These are phyloP conservation scores for Ditylenchus weischeri DNA, from an alignment of 2,888 invertebrate genomes.

Conservation along the genomic window DNA sequence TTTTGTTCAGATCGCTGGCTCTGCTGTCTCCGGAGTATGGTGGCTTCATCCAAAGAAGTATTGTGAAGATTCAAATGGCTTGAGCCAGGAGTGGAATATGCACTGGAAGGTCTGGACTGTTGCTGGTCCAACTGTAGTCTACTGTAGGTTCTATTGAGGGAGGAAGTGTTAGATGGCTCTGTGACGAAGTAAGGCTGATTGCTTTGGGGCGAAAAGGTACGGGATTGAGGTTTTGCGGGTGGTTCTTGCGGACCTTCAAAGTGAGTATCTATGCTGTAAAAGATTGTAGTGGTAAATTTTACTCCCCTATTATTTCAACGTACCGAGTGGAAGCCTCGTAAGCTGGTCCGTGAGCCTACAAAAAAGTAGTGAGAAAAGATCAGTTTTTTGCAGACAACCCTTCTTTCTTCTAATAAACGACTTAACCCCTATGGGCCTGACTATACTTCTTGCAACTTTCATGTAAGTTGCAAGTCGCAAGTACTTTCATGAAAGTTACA, in stretches of 20 bases:
- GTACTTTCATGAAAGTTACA: too few relatives aligned
- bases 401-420: too few relatives aligned
- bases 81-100: background rate
- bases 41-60: background rate
- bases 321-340: background rate
- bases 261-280: too few relatives aligned
- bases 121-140: background rate
- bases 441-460: too few relatives aligned
- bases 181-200: background rate
- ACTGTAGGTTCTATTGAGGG: background rate
- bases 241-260: background rate
- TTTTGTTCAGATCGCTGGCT: background rate
- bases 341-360: conserved; percentile 1
- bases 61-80: background rate
- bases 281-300: too few relatives aligned
- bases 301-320: too few relatives aligned
- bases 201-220: background rate
- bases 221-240: background rate
- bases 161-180: background rate
- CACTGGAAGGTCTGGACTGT: background rate
- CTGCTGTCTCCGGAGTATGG: background rate
- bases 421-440: too few relatives aligned
- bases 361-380: background rate
- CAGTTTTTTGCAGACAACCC: too few relatives aligned
- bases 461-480: too few relatives aligned